phyloP scores from a whole-genome alignment of 2,888 invertebrate genomes.

The Drosophila helvetica region DNA sequence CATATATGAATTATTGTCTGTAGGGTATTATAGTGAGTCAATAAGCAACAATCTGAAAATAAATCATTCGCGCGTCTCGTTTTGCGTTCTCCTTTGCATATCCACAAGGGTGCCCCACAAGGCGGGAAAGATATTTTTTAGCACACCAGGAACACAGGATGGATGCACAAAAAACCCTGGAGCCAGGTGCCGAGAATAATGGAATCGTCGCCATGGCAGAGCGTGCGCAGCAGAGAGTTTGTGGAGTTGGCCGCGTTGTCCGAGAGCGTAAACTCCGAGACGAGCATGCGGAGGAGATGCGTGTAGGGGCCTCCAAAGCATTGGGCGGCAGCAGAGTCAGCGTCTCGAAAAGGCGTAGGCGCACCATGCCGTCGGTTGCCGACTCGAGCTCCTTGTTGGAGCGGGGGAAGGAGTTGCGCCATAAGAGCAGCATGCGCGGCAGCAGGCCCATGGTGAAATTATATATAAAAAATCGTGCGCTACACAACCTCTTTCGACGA shows the following conservation, averaged over 20 bases:
- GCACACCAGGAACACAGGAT: conserved; percentile 15
- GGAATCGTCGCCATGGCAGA: conserved; percentile 95
- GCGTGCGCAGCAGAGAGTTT: conserved; percentile 91
- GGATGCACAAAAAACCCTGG: conserved; percentile 83
- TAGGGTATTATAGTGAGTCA: too few relatives aligned
- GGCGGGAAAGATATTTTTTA: conserved; percentile 18
- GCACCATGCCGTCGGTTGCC: conserved; percentile 93
- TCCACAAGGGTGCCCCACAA: too few relatives aligned
- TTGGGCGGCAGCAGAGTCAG: conserved; percentile 90
- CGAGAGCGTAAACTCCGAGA: conserved; percentile 96
- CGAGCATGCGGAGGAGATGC: conserved; percentile 94
- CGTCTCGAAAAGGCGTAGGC: conserved; percentile 96
- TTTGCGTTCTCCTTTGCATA: too few relatives aligned
- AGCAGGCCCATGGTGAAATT: conserved; percentile 95
- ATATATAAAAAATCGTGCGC: too few relatives aligned
- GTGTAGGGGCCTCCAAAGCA: conserved; percentile 93
- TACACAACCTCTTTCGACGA: too few relatives aligned
- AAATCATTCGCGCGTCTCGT: too few relatives aligned
- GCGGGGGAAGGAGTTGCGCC: conserved; percentile 99
- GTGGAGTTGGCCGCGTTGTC: conserved; percentile 97
- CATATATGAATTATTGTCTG: too few relatives aligned
- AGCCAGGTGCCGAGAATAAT: conserved; percentile 97
- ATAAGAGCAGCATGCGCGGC: conserved; percentile 96
- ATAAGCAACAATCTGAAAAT: too few relatives aligned
- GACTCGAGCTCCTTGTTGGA: conserved; percentile 98